Evolutionary conservation across 2,113 vertebrate genomes (phyloP).

Genomic region (Ceyx margarethae): DNA sequence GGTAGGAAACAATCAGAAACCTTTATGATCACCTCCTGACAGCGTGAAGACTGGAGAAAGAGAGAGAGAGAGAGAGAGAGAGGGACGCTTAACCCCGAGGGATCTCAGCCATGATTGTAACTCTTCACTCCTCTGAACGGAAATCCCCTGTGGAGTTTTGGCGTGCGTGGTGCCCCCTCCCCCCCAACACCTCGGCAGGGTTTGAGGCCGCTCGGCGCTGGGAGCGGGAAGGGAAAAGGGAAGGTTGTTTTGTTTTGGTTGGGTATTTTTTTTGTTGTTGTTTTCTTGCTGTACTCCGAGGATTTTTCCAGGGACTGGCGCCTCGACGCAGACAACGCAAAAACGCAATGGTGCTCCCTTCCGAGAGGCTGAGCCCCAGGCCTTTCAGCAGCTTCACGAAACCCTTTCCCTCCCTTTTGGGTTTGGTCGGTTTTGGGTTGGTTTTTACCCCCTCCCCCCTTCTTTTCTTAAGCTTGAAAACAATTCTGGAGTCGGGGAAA

Average conservation of each 20-base stretch:
- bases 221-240: conserved; percentile 26
- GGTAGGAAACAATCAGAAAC: conserved; percentile 75
- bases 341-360: conserved; percentile 35
- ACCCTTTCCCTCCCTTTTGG: not conserved
- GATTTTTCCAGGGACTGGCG: conserved; percentile 47
- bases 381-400: conserved; percentile 18
- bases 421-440: too few relatives aligned
- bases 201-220: conserved; percentile 2
- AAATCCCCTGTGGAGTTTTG: conserved; percentile 54
- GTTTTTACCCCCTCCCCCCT: not conserved
- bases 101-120: conserved; percentile 56
- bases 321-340: not conserved
- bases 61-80: conserved; percentile 57
- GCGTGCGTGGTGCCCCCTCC: not conserved
- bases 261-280: not conserved
- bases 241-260: not conserved
- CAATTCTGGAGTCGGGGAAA: too few relatives aligned
- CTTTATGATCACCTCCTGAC: conserved; percentile 70
- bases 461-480: conserved; percentile 38
- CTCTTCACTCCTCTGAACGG: conserved; percentile 37
- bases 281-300: conserved; percentile 19
- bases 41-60: conserved; percentile 63
- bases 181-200: not conserved
- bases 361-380: conserved; percentile 55
- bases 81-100: conserved; percentile 51